Evolutionary conservation across 2,888 invertebrate genomes (phyloP).

Genomic region (Laspeyria flexula): DNA sequence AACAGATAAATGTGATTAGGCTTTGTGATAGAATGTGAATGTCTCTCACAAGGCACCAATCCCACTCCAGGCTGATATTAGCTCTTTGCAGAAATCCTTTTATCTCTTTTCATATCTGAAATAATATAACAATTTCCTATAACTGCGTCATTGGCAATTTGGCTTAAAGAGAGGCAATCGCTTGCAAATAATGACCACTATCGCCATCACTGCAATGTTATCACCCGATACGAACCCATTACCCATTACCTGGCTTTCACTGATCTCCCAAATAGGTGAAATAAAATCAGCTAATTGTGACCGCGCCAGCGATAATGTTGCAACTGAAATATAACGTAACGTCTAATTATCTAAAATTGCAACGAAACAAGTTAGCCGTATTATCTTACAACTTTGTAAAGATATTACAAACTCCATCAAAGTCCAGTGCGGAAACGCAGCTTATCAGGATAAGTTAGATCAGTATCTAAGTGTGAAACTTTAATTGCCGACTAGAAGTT

Average conservation of each 20-base stretch:
- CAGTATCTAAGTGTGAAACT: conserved; percentile 25
- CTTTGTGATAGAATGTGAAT: too few relatives aligned
- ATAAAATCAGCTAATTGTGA: neutral
- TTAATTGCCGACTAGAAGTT: conserved; percentile 31
- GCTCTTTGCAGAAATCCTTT: too few relatives aligned
- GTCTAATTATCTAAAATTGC: conserved; percentile 7
- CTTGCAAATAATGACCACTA: too few relatives aligned
- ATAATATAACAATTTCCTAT: too few relatives aligned
- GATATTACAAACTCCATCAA: conserved; percentile 43
- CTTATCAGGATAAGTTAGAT: conserved; percentile 32
- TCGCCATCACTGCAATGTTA: too few relatives aligned
- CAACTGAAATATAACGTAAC: conserved; percentile 16
- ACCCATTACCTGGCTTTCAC: neutral
- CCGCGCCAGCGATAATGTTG: conserved; percentile 12
- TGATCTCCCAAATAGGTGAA: neutral
- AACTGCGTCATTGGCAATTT: too few relatives aligned
- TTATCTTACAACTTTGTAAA: conserved; percentile 33
- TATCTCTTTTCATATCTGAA: too few relatives aligned
- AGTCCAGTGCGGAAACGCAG: conserved; percentile 25
- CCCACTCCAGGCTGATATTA: too few relatives aligned
- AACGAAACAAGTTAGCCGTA: conserved; percentile 11
- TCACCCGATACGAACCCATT: too few relatives aligned
- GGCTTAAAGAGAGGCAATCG: too few relatives aligned
- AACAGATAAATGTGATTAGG: too few relatives aligned
- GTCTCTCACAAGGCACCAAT: too few relatives aligned